phyloP scores from a whole-genome alignment of 1,140 invertebrate genomes.

The Stenopsyche tienmushanensis region DNA sequence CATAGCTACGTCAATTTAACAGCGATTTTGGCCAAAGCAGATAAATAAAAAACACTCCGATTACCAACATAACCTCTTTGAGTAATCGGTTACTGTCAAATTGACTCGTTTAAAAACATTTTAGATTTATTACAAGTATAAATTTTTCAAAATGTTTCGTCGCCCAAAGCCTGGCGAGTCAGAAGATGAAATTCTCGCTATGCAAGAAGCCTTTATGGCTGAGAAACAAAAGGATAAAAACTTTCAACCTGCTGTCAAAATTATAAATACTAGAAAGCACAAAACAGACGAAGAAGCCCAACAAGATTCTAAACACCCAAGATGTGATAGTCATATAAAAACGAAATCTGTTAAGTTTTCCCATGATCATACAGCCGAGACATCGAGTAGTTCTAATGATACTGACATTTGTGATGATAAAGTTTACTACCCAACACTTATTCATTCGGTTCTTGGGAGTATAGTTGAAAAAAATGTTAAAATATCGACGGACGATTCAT shows the following conservation, averaged over 20 bases:
- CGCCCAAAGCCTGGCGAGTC: conserved; percentile 64
- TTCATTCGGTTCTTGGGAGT: conserved; percentile 58
- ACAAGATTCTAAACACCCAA: conserved; percentile 46
- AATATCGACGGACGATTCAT: conserved; percentile 30
- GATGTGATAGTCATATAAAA: conserved; percentile 48
- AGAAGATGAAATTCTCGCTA: conserved; percentile 68
- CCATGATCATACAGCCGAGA: not conserved
- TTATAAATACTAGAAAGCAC: conserved; percentile 55
- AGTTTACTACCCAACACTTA: conserved; percentile 53
- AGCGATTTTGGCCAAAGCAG: too few species aligned
- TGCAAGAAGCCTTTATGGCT: conserved; percentile 67
- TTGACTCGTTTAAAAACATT: too few species aligned
- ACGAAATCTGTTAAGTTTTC: conserved; percentile 37
- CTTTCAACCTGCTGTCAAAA: conserved; percentile 59
- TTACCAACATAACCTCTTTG: too few species aligned
- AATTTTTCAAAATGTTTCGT: conserved; percentile 38
- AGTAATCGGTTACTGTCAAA: too few species aligned
- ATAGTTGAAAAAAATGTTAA: conserved; percentile 61
- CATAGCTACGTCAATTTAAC: too few species aligned
- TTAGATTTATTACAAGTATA: too few species aligned
- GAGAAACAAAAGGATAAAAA: conserved; percentile 54
- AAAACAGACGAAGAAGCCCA: conserved; percentile 32
- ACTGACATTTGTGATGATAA: conserved; percentile 46
- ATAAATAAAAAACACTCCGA: too few species aligned
- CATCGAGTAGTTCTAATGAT: not conserved